Conservation (phyloP, 2,113 vertebrate genomes). For the Romanogobio albipinnatus region DNA sequence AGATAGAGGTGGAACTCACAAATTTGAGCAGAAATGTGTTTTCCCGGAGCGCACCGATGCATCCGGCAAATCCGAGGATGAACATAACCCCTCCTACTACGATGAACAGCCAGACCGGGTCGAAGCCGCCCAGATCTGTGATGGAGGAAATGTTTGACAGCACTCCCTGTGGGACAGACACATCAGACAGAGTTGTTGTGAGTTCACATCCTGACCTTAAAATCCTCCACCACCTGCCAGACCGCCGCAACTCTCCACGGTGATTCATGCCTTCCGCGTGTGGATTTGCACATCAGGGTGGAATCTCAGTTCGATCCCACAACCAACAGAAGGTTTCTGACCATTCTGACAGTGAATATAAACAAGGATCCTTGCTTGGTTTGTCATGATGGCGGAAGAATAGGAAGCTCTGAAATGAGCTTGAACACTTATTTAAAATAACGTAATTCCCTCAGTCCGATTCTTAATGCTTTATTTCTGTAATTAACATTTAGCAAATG, state of each 20-base stretch:
- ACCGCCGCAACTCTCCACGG: not conserved
- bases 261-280: constrained; percentile 2
- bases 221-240: constrained; percentile 20
- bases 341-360: not conserved
- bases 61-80: constrained; percentile 89
- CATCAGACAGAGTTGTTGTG: not conserved
- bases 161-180: constrained; percentile 77
- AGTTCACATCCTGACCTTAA: constrained; percentile 30
- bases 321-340: not conserved
- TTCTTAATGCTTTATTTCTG: not conserved
- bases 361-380: not conserved
- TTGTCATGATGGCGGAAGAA: not conserved
- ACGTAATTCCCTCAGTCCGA: not conserved
- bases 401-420: not conserved
- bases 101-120: constrained; percentile 93
- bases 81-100: constrained; percentile 91
- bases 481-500: constrained; percentile 54
- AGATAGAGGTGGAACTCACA: constrained; percentile 72
- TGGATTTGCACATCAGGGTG: constrained; percentile 15
- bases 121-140: constrained; percentile 90
- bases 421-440: not conserved
- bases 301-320: not conserved
- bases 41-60: constrained; percentile 89
- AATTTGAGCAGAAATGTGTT: constrained; percentile 92
- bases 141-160: constrained; percentile 90